phyloP scores from a whole-genome alignment of 2,113 vertebrate genomes.

The Anser brachyrhynchus region DNA sequence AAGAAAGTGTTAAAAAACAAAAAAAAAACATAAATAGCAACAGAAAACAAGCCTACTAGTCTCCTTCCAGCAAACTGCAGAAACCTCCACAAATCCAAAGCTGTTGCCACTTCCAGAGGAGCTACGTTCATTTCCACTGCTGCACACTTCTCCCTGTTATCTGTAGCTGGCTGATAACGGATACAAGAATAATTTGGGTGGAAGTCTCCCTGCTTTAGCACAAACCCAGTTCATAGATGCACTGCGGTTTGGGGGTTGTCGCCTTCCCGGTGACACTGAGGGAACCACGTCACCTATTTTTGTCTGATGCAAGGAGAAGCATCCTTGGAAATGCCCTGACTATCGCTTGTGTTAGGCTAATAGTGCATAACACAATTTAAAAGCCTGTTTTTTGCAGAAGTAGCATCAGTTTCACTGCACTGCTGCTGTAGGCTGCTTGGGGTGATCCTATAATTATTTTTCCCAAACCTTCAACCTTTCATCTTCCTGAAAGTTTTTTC shows the following conservation, averaged over 20 bases:
- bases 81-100: neutral
- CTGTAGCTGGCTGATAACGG: neutral
- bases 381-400: neutral
- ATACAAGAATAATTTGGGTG: neutral
- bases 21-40: too few relatives aligned
- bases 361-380: neutral
- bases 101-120: neutral
- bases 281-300: neutral
- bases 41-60: neutral
- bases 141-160: neutral
- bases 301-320: neutral
- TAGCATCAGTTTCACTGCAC: neutral
- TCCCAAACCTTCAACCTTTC: neutral
- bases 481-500: neutral
- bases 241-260: neutral
- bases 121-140: neutral
- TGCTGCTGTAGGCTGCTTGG: neutral
- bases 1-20: too few relatives aligned
- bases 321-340: neutral
- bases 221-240: accelerated
- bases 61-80: neutral
- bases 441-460: neutral
- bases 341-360: neutral
- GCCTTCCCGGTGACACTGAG: neutral
- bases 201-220: neutral